Conservation (phyloP, 2,113 vertebrate species). For the Clarias macrocephalus region DNA sequence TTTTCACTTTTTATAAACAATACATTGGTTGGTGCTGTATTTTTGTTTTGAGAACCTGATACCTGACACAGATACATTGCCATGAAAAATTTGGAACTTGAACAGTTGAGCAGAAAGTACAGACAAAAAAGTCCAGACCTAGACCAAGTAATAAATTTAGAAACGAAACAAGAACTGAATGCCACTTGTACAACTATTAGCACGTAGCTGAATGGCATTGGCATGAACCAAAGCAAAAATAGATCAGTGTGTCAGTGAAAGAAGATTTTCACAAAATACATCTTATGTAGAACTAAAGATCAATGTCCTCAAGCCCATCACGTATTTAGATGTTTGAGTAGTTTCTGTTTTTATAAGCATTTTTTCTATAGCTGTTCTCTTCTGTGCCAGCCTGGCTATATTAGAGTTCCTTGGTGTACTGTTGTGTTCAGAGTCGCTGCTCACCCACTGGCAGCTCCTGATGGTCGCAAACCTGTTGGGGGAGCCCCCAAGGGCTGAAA, state of each 20-base stretch:
- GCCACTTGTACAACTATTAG: not conserved
- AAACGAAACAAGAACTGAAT: not conserved
- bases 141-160: not conserved
- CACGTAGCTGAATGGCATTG: too few species aligned
- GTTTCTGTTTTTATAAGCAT: too few species aligned
- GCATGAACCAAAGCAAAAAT: too few species aligned
- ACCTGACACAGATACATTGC: not conserved
- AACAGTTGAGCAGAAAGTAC: not conserved
- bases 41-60: not conserved
- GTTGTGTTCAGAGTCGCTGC: too few species aligned
- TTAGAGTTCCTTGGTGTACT: too few species aligned
- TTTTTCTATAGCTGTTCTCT: too few species aligned
- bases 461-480: too few species aligned
- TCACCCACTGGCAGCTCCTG: too few species aligned
- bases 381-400: too few species aligned
- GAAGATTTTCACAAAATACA: not conserved
- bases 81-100: not conserved
- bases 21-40: not conserved
- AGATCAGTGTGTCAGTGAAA: not conserved
- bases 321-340: not conserved
- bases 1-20: not conserved
- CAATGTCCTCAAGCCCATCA: not conserved
- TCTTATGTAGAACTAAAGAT: not conserved
- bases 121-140: not conserved
- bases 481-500: too few species aligned